A percentile compares a stretch with the other conserved stretches of the same genome.
These are phyloP conservation scores for Grammomys dolichurus DNA, from an alignment of 2,113 vertebrate species.

Conservation along the genomic window DNA sequence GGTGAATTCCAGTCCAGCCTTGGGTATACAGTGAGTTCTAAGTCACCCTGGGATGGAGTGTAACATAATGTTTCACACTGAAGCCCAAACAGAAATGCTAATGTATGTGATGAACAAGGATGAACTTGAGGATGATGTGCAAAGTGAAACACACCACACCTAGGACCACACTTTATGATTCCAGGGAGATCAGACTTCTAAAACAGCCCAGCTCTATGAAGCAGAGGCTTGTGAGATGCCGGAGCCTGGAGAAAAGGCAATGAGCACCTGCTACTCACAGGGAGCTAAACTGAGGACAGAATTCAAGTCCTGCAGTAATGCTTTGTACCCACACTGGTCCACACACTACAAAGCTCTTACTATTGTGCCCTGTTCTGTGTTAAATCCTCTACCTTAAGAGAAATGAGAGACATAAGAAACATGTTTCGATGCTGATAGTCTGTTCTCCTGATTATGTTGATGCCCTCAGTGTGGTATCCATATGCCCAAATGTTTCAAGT, in stretches of 20 bases:
- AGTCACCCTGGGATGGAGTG: background rate
- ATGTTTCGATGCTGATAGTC: background rate
- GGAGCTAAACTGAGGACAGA: background rate
- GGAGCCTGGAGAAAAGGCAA: accelerated
- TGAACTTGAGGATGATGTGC: background rate
- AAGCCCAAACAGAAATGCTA: background rate
- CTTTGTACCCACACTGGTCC: accelerated
- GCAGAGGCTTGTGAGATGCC: background rate
- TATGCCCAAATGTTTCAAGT: background rate
- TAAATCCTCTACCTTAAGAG: background rate
- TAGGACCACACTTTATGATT: background rate
- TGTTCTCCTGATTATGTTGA: background rate
- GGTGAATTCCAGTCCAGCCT: too few species aligned
- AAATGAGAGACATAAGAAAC: background rate
- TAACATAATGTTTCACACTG: too few species aligned
- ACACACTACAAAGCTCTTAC: background rate
- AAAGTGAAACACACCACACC: background rate
- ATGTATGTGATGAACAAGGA: background rate
- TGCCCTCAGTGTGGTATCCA: background rate
- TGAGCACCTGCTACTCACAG: too few species aligned
- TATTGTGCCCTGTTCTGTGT: background rate
- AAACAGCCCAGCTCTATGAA: background rate
- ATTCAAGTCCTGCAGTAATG: background rate
- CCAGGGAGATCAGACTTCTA: background rate
- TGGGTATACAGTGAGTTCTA: background rate